Conservation (phyloP, 1,140 invertebrate species). For the Macrosteles quadrilineatus region DNA sequence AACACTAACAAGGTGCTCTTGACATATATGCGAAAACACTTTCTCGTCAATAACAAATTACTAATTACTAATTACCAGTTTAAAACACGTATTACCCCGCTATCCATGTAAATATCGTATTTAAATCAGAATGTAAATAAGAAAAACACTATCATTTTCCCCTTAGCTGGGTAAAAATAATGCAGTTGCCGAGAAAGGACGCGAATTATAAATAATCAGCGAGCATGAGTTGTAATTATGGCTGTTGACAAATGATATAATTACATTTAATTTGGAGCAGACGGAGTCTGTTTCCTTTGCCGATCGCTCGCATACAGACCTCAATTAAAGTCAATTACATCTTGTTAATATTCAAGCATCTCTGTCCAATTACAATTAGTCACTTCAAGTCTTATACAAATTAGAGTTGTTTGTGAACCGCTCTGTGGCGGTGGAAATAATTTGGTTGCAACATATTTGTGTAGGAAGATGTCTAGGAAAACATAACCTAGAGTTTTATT, state of each 20-base stretch:
- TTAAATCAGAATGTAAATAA: background rate
- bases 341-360: conserved; percentile 12
- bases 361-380: too few relatives aligned
- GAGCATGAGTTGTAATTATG: background rate
- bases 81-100: background rate
- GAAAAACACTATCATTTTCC: conserved; percentile 8
- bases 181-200: background rate
- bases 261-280: background rate
- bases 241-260: conserved; percentile 14
- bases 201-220: conserved; percentile 9
- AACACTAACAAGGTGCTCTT: too few relatives aligned
- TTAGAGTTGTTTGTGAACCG: too few relatives aligned
- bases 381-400: too few relatives aligned
- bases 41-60: too few relatives aligned
- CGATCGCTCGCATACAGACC: background rate
- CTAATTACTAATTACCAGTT: too few relatives aligned
- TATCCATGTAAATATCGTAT: background rate
- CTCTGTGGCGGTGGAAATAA: too few relatives aligned
- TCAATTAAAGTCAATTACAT: conserved; percentile 3
- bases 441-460: too few relatives aligned
- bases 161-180: background rate
- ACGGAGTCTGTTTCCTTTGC: background rate
- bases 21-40: too few relatives aligned
- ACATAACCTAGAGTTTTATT: too few relatives aligned
- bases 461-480: too few relatives aligned